Evolutionary conservation across 1,140 invertebrate genomes (phyloP), one percentile per base, ranked within the genome.

Genomic region (Brachionus calyciflorus): DNA sequence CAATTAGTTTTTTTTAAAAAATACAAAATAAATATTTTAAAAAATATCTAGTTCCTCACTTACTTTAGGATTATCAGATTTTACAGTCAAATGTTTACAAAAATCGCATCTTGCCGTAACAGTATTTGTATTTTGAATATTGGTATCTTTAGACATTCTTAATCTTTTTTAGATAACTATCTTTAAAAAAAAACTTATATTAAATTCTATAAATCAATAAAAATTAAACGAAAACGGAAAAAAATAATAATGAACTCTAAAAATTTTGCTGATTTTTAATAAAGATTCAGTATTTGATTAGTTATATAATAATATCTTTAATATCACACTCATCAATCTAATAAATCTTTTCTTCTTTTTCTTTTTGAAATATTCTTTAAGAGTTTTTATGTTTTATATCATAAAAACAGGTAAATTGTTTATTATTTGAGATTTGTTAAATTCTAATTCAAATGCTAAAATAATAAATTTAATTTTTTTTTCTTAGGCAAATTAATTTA

Each of bases 391-490:
- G 19, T 46, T 44, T 44, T 65, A 65, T 44, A 65, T 65, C 24
- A 65, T 65, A 44, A 65, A 65, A 44, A 41, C 60, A 65, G 60
- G 60, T 65, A 65, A 65, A 65, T 65, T 65, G 40, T 65, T 65
- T 65, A 65, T 24, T 10, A 63, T 28, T 63, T 63, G 57, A 28
- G 37, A 63, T 19, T 63, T 33, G 10, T 10, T 19, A 65, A 19
- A 37, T 41, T 44, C 60, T 65, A 65, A 65, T 65, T 65, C 19
- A 65, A 65, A 65, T 65, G 60, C 24, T 65, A 65, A 14, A 65
- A 65, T 44, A 65, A 65, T 65, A 65, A 63, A 60, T 28, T 60
- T 60, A 33, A 37, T 33, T 33, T 60, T 60, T 60, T 60, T 33
- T 28, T 55, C 33, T 55, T 55, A 28, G 33, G 28, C 21, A 28